These are phyloP conservation scores for Hipposideros armiger DNA, from an alignment of 2,113 vertebrate species.

Conservation along the genomic window DNA sequence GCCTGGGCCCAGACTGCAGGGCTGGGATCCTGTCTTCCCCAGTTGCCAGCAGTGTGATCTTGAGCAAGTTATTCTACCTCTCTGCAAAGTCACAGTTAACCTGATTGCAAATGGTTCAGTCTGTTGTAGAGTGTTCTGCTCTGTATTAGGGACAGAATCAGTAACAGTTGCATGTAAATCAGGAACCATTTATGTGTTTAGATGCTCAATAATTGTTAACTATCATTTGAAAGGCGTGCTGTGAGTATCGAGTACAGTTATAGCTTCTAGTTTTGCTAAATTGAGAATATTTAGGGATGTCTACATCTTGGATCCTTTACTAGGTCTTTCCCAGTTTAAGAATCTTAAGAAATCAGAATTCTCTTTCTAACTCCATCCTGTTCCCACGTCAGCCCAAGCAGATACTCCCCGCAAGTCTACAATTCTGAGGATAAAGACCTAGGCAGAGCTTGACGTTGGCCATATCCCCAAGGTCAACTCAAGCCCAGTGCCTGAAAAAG, in stretches of 20 bases:
- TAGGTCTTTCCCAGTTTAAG: background rate
- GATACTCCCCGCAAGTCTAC: background rate
- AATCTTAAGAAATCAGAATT: constrained; percentile 49
- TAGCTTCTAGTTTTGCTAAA: constrained; percentile 15
- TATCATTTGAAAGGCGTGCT: background rate
- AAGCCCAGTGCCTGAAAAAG: background rate
- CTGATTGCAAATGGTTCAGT: too few relatives aligned
- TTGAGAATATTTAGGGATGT: background rate
- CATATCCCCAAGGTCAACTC: background rate
- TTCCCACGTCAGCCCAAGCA: background rate
- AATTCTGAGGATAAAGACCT: background rate
- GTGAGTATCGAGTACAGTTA: background rate
- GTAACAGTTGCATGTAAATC: background rate
- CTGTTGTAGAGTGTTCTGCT: background rate
- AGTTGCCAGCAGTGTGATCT: background rate
- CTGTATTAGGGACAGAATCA: background rate
- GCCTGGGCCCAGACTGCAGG: background rate
- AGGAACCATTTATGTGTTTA: background rate
- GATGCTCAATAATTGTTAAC: background rate
- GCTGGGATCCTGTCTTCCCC: background rate
- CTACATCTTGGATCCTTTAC: background rate
- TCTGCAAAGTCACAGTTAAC: background rate
- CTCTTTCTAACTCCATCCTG: background rate
- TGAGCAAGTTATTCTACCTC: background rate
- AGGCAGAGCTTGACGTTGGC: background rate